Conservation (phyloP, 2,797 vertebrate species). For the Valencia hispanica region DNA sequence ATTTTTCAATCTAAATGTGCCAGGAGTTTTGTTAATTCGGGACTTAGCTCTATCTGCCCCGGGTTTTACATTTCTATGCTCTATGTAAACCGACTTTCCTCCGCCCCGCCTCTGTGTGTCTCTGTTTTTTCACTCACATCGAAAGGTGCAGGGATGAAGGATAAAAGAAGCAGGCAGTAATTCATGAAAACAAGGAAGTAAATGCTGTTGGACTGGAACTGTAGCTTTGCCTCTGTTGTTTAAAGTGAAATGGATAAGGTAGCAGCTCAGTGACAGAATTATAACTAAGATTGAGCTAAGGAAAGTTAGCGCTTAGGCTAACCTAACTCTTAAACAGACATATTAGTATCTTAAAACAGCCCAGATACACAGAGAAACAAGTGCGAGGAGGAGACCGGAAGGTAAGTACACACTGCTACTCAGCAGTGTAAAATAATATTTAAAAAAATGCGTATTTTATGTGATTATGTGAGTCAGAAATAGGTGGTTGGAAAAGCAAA, state of each 20-base stretch:
- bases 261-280: slow-evolving; percentile 7
- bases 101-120: slow-evolving; percentile 57
- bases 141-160: slow-evolving; percentile 62
- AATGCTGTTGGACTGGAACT: slow-evolving; percentile 28
- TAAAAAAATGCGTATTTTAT: slow-evolving; percentile 15
- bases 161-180: slow-evolving; percentile 30
- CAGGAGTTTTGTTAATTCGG: background rate
- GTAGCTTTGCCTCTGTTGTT: slow-evolving; percentile 11
- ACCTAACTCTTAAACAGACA: slow-evolving; percentile 42
- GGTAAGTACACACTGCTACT: slow-evolving; percentile 55
- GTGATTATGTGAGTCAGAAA: slow-evolving; percentile 17
- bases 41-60: background rate
- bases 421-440: slow-evolving; percentile 5
- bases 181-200: slow-evolving; percentile 77
- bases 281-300: slow-evolving; percentile 44
- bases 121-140: slow-evolving; percentile 31
- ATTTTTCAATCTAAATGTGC: background rate
- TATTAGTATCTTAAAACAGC: slow-evolving; percentile 25
- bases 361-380: slow-evolving; percentile 25
- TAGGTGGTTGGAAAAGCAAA: background rate
- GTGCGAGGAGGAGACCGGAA: slow-evolving; percentile 35
- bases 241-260: slow-evolving; percentile 46
- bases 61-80: background rate
- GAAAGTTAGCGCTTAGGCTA: slow-evolving; percentile 65
- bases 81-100: slow-evolving; percentile 35